These are phyloP conservation scores for Nemotelus nigrinus DNA, from an alignment of 2,888 invertebrate genomes.

Conservation along the genomic window DNA sequence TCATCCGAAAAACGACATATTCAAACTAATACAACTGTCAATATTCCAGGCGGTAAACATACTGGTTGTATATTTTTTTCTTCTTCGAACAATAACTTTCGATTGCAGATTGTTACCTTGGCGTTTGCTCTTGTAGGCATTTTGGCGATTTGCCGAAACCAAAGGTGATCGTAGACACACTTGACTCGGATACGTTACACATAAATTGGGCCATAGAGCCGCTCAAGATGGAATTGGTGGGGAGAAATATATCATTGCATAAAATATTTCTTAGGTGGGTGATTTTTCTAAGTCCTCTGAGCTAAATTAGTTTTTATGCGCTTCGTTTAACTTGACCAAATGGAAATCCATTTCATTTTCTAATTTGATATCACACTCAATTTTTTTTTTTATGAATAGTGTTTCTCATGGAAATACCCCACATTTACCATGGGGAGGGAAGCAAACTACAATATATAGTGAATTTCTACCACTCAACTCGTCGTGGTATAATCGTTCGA, in stretches of 20 bases:
- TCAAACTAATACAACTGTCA: slow-evolving; percentile 52
- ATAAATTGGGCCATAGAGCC: slow-evolving; percentile 55
- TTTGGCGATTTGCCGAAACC: slow-evolving; percentile 55
- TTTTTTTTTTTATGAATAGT: slow-evolving; percentile 51
- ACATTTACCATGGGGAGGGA: slow-evolving; percentile 60
- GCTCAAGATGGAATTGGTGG: slow-evolving; percentile 51
- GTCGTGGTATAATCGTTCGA: not conserved
- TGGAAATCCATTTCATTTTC: not conserved
- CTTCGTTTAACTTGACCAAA: no score
- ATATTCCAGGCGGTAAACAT: slow-evolving; percentile 56
- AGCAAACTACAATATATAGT: slow-evolving; percentile 55
- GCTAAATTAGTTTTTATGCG: no score
- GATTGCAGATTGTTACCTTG: slow-evolving; percentile 57
- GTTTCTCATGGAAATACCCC: slow-evolving; percentile 59
- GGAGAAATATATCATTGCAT: slow-evolving; percentile 51
- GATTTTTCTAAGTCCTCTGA: not conserved
- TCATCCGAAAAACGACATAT: slow-evolving; percentile 54
- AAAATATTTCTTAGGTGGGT: slow-evolving; percentile 53
- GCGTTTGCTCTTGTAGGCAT: slow-evolving; percentile 58
- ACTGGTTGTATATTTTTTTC: no score
- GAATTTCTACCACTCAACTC: slow-evolving; percentile 53
- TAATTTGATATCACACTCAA: not conserved
- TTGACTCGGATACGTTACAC: slow-evolving; percentile 55
- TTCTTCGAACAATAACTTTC: no score
- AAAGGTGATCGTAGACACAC: slow-evolving; percentile 53